Base-by-base conservation (phyloP, 1,140 invertebrate genomes). In the Trypoxylus dichotomus region DNA sequence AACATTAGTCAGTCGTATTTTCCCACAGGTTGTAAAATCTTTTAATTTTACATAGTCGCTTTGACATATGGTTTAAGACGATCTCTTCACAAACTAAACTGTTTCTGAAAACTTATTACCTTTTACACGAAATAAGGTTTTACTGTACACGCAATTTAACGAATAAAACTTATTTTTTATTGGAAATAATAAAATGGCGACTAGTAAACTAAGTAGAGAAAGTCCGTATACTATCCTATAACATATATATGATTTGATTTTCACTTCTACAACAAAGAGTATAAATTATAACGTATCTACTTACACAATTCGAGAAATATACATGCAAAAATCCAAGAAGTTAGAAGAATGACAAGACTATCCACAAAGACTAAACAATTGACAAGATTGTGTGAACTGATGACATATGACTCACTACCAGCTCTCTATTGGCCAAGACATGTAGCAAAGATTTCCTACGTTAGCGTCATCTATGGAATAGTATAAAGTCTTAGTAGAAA, bases 291-390 rank as follows among this genome's bases (percentile, higher is more conserved):
- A 32, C 15, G 21, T 74, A 74, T 76, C 19, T 80, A 80, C 79
- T 80, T 78, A 80, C 79, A 78, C 37, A 79, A 63, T 60, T 32
- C 75, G 73, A 72, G 68, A 60, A 43, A 76, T 72, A 76, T 78
- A 78, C 74, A 77, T 68, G 74, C 79, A 68, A 80, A 78, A 80
- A 74, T 78, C 75, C 74, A 78, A 80, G 76, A 78, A 79, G 72
- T 77, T 74, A 77, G 76, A 80, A 76, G 41, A 75, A 80, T 80
- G 77, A 80, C 79, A 80, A 75, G 72, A 77, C 79, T 78, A 76
- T 77, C 74, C 79, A 77, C 79, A 78, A 76, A 74, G 73, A 76
- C 77, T 76, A 78, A 74, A 75, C 77, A 80, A 79, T 41, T 43
- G 72, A 77, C 74, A 77, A 77, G 74, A 73, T 77, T 74, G 76